Evolutionary conservation across 2,113 vertebrate genomes (phyloP).

Genomic region (Mola mola): DNA sequence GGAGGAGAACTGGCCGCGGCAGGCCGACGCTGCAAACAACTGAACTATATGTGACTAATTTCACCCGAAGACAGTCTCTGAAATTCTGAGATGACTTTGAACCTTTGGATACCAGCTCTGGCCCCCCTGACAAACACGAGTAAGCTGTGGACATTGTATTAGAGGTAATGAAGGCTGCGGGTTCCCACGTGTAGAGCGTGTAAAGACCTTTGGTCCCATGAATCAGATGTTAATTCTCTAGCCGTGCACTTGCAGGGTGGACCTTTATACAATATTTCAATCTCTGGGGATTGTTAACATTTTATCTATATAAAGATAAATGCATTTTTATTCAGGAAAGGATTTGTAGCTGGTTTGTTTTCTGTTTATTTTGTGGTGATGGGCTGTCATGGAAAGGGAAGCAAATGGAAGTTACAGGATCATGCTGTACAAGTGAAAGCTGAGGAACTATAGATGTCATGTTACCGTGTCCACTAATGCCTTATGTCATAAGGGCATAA

Average conservation of each 20-base stretch:
- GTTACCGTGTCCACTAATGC: conserved; percentile 65
- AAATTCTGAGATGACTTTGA: conserved; percentile 51
- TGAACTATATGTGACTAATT: conserved; percentile 71
- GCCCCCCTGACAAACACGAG: conserved; percentile 40
- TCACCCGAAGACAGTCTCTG: conserved; percentile 39
- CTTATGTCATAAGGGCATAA: conserved; percentile 59
- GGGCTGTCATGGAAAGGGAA: conserved; percentile 54
- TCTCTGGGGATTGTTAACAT: conserved; percentile 77
- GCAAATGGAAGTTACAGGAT: conserved; percentile 61
- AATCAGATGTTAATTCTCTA: conserved; percentile 55
- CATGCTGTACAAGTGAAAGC: conserved; percentile 65
- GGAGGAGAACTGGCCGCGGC: conserved; percentile 95
- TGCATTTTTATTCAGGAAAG: conserved; percentile 70
- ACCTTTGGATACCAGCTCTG: conserved; percentile 45
- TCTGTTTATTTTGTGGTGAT: conserved; percentile 62
- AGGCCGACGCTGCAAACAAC: conserved; percentile 95
- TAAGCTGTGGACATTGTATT: conserved; percentile 28
- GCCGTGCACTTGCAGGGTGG: conserved; percentile 54
- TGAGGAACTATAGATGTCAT: conserved; percentile 48
- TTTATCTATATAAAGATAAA: conserved; percentile 82
- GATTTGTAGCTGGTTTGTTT: conserved; percentile 64
- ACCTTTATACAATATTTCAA: conserved; percentile 72
- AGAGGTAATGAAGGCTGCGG: conserved; percentile 30
- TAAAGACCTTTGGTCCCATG: conserved; percentile 62
- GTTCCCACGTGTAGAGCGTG: conserved; percentile 29